Conservation (phyloP, 1,140 invertebrate genomes). For the Brachionus angularis region DNA sequence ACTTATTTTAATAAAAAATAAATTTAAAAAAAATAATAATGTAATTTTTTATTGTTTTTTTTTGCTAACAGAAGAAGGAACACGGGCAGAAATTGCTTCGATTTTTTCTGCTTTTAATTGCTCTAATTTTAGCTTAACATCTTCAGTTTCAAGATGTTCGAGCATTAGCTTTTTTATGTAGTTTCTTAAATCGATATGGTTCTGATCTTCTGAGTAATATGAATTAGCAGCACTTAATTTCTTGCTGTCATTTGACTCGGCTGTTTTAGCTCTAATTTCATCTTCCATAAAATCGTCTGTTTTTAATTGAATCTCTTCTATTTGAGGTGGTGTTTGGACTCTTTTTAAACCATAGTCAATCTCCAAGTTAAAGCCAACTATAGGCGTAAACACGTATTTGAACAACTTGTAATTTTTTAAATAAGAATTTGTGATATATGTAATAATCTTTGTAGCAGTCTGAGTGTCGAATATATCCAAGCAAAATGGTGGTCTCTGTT, state of each 20-base stretch:
- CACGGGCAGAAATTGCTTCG: too few relatives aligned
- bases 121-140: neutral
- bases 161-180: too few relatives aligned
- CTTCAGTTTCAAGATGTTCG: neutral
- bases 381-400: constrained; percentile 36
- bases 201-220: too few relatives aligned
- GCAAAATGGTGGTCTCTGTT: constrained; percentile 34
- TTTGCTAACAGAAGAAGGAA: too few relatives aligned
- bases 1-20: constrained; percentile 27
- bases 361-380: constrained; percentile 7
- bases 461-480: constrained; percentile 21
- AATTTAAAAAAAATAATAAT: too few relatives aligned
- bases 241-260: too few relatives aligned
- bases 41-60: too few relatives aligned
- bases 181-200: too few relatives aligned
- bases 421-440: constrained; percentile 12
- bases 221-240: too few relatives aligned
- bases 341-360: constrained; percentile 13
- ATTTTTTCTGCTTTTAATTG: neutral
- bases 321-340: too few relatives aligned
- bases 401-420: constrained; percentile 28
- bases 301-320: neutral
- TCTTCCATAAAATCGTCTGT: neutral
- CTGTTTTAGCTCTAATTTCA: too few relatives aligned
- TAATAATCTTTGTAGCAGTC: neutral